Percentiles rank a stretch among this genome's conserved stretches.
phyloP scores from a whole-genome alignment of 1,140 invertebrate species.

The Plectrocnemia conspersa region DNA sequence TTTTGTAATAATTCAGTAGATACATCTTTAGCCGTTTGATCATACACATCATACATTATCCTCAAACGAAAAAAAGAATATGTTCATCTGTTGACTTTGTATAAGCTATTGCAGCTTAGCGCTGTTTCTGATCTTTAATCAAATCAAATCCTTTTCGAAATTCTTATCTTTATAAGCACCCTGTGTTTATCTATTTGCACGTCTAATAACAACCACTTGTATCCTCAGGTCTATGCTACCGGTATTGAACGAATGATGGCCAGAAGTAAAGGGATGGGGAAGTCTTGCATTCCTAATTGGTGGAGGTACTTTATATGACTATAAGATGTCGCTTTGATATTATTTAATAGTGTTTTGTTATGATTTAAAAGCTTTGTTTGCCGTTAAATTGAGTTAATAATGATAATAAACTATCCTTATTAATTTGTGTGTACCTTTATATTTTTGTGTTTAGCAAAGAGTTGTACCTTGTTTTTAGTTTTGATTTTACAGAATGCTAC shows the following conservation, averaged over 20 bases:
- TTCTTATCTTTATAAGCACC: no score
- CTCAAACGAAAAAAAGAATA: not conserved
- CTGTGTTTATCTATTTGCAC: no score
- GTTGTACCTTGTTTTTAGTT: not conserved
- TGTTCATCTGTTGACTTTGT: not conserved
- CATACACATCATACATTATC: not conserved
- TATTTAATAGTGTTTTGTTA: slow-evolving; percentile 5
- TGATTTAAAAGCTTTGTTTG: slow-evolving; percentile 9
- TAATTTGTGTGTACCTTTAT: not conserved
- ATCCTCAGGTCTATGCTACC: slow-evolving; percentile 33
- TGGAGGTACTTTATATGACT: slow-evolving; percentile 27
- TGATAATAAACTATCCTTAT: not conserved
- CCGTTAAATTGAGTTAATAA: not conserved
- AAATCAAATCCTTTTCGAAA: no score
- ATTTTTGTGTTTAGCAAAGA: slow-evolving; percentile 5
- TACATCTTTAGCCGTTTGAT: not conserved
- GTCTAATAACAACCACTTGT: no score
- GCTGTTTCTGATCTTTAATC: not conserved
- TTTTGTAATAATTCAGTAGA: not conserved
- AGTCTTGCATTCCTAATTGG: slow-evolving; percentile 19
- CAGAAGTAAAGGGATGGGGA: slow-evolving; percentile 8
- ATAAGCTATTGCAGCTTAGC: slow-evolving; percentile 1
- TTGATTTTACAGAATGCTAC: no score
- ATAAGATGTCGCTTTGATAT: not conserved
- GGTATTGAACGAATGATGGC: slow-evolving; percentile 33